Evolutionary conservation across 2,888 invertebrate genomes (phyloP), one percentile per base, ranked within the genome.

Genomic region (Leptopterna dolabrata): DNA sequence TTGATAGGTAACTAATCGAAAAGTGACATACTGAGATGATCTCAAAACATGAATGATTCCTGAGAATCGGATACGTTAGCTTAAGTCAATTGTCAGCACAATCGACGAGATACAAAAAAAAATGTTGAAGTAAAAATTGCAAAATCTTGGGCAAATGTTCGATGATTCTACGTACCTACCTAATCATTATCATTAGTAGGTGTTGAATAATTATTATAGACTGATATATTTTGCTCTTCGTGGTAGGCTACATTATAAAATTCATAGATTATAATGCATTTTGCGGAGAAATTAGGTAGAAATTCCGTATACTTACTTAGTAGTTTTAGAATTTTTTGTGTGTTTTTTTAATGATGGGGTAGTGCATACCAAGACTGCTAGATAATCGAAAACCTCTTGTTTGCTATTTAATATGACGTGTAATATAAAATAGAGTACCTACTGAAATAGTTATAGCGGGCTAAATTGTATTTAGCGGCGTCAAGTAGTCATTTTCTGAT

Each of bases 361-460:
- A 73, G 73, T 73, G 73, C 73, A 73, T 73, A 30, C 73, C 73
- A 41, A 73, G 30, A 73, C 41, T 41, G 73, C 73, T 73, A 73
- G 36, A 73, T 2, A 30, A 41, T 73, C 73, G 30, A 30, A 11
- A 73, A 63, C 63, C 24, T 63, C 24, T 63, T 63, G 24, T 63
- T 63, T 24, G 63, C 24, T 63, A 19, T 63, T 63, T 63, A 24
- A 0, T 63, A 19, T 63, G n/a, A n/a, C n/a, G 63, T 63, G 63
- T 63, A 63, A 55, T 19, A 55, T 55, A 55, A 36, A 36, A 63
- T 63, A 63, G 24, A 63, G 63, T 55, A 45, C n/a, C 1, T n/a
- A 63, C 13, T 63, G 24, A 63, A 24, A 24, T 63, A 63, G 63
- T 24, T 19, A 24, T 63, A 63, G 63, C 13, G 63, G 63, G 63